Evolutionary conservation across 2,113 vertebrate species (phyloP).

Genomic region (Antennarius striatus): DNA sequence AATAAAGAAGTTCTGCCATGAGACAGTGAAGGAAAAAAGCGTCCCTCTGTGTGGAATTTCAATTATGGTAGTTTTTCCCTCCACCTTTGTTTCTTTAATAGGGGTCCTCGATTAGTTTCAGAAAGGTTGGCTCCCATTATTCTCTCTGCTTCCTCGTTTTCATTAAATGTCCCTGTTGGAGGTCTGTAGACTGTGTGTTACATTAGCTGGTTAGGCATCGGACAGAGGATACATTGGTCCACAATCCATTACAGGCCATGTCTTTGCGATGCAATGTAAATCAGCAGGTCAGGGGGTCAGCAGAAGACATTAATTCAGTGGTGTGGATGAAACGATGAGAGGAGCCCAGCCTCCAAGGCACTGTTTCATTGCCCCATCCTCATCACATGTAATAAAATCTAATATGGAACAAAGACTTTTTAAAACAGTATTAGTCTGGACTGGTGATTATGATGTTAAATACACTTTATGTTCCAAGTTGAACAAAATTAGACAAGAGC

Average conservation of each 20-base stretch:
- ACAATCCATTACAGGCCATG: slow-evolving; percentile 69
- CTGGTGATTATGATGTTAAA: slow-evolving; percentile 18
- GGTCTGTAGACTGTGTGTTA: slow-evolving; percentile 50
- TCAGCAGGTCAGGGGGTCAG: slow-evolving; percentile 71
- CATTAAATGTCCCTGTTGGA: slow-evolving; percentile 73
- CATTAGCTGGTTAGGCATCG: slow-evolving; percentile 59
- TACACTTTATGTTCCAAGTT: not conserved
- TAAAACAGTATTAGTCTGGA: slow-evolving; percentile 46
- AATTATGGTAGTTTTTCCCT: slow-evolving; percentile 57
- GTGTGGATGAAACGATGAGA: slow-evolving; percentile 49
- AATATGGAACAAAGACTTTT: slow-evolving; percentile 57
- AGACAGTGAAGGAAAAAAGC: slow-evolving; percentile 7
- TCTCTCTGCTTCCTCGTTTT: slow-evolving; percentile 63
- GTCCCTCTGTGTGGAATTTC: slow-evolving; percentile 61
- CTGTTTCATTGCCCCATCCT: slow-evolving; percentile 44
- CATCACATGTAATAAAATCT: slow-evolving; percentile 51
- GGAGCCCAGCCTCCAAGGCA: slow-evolving; percentile 54
- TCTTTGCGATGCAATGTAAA: slow-evolving; percentile 72
- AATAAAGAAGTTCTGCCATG: slow-evolving; percentile 46
- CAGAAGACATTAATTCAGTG: slow-evolving; percentile 67
- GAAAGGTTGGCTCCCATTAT: slow-evolving; percentile 62
- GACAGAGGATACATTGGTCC: slow-evolving; percentile 39
- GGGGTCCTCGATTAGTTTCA: slow-evolving; percentile 69
- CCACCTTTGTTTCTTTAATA: slow-evolving; percentile 71
- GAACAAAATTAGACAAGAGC: too few species aligned